Evolutionary conservation across 1,140 invertebrate genomes (phyloP).

Genomic region (Pararge aegeria): DNA sequence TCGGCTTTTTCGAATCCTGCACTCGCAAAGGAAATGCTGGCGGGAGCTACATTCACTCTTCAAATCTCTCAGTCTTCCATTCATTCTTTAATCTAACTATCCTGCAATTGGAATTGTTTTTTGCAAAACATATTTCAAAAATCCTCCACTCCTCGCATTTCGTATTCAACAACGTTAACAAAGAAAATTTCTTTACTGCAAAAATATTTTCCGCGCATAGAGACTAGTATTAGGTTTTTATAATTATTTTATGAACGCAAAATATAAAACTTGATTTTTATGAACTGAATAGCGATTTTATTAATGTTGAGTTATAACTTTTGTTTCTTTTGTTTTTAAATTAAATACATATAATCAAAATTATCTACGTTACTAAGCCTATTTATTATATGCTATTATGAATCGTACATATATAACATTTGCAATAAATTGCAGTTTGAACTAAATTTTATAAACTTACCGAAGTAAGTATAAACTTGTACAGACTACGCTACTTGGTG

Average conservation of each 20-base stretch:
- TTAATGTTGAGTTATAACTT: background rate
- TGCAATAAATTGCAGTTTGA: no score
- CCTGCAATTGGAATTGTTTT: constrained; percentile 27
- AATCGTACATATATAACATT: no score
- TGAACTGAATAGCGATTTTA: no score
- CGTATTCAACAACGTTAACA: constrained; percentile 18
- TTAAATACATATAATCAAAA: no score
- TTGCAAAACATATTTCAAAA: constrained; percentile 18
- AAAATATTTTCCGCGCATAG: constrained; percentile 2
- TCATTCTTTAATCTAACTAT: constrained; percentile 34
- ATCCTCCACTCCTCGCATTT: constrained; percentile 13
- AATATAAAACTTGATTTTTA: constrained; percentile 1
- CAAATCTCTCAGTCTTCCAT: constrained; percentile 26
- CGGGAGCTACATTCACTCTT: constrained; percentile 19
- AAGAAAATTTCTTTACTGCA: constrained; percentile 18
- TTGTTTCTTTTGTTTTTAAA: background rate
- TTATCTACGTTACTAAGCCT: no score
- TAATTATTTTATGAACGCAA: background rate
- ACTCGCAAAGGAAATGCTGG: constrained; percentile 34
- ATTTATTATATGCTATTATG: no score
- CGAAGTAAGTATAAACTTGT: no score
- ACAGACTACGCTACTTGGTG: no score
- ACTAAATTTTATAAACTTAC: no score
- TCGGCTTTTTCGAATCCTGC: constrained; percentile 36
- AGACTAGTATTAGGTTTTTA: constrained; percentile 8